Percentiles rank a stretch among this genome's conserved stretches.
phyloP scores from a whole-genome alignment of 2,113 vertebrate species.

The Boleophthalmus pectinirostris region DNA sequence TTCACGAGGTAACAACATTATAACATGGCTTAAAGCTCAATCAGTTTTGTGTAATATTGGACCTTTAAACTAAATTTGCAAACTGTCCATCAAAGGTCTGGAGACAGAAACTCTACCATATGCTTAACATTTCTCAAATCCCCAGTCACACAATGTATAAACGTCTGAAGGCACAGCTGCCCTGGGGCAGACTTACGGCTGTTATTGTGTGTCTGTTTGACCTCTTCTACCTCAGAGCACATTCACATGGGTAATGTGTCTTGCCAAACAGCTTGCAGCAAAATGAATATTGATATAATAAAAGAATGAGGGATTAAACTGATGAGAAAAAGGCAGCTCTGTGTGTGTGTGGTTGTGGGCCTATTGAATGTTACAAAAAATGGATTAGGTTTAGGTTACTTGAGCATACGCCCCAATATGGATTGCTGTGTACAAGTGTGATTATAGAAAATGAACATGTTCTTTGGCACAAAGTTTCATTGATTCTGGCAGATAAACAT shows the following conservation, averaged over 20 bases:
- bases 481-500: constrained; percentile 18
- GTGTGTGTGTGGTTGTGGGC: background rate
- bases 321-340: background rate
- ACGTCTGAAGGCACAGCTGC: no score
- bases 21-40: background rate
- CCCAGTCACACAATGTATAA: no score
- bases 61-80: background rate
- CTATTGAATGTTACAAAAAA: background rate
- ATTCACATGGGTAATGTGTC: background rate
- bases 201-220: background rate
- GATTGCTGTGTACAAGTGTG: background rate
- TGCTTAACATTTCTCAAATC: no score
- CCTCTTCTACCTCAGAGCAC: background rate
- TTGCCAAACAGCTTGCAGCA: no score
- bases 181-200: no score
- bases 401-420: background rate
- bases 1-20: no score
- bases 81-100: background rate
- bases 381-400: background rate
- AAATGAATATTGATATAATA: background rate
- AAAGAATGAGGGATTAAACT: background rate
- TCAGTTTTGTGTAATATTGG: background rate
- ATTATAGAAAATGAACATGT: constrained; percentile 14
- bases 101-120: background rate
- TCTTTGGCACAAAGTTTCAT: background rate